Percentiles rank a stretch among this genome's conserved stretches.
phyloP scores from a whole-genome alignment of 2,113 vertebrate genomes.

The Calonectris borealis region DNA sequence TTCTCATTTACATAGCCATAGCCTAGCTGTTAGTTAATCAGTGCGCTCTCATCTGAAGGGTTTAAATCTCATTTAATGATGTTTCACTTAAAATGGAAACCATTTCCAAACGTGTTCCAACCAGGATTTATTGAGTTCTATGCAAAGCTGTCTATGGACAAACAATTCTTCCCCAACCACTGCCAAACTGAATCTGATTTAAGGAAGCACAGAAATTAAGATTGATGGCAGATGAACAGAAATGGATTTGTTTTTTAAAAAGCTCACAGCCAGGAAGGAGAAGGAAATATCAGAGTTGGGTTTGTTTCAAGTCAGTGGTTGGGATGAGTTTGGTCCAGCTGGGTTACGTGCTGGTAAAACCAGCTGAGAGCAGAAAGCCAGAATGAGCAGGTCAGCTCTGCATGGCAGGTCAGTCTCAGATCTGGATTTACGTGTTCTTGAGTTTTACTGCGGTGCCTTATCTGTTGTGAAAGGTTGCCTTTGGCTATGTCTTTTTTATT shows the following conservation, averaged over 20 bases:
- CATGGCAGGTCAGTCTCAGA: not conserved
- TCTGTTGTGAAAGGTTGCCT: not conserved
- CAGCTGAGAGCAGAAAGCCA: not conserved
- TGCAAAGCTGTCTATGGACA: not conserved
- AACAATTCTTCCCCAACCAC: not conserved
- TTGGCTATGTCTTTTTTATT: not conserved
- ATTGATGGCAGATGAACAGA: not conserved
- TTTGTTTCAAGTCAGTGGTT: not conserved
- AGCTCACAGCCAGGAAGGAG: not conserved
- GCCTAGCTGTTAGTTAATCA: not conserved
- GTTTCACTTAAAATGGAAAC: not conserved
- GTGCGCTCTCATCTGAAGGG: not conserved
- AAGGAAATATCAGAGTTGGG: not conserved
- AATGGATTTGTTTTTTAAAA: not conserved
- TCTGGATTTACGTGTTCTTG: not conserved
- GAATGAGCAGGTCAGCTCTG: not conserved
- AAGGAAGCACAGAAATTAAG: not conserved
- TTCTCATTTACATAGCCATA: not conserved
- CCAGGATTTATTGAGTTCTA: not conserved
- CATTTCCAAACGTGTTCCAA: not conserved
- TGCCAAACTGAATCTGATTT: not conserved
- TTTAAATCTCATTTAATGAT: not conserved
- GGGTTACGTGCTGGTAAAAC: not conserved
- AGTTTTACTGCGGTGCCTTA: not conserved
- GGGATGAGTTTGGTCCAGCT: not conserved